Percentiles rank a stretch among this genome's conserved stretches.
These are phyloP conservation scores for Agrochola litura DNA, from an alignment of 2,888 invertebrate species.

Conservation along the genomic window DNA sequence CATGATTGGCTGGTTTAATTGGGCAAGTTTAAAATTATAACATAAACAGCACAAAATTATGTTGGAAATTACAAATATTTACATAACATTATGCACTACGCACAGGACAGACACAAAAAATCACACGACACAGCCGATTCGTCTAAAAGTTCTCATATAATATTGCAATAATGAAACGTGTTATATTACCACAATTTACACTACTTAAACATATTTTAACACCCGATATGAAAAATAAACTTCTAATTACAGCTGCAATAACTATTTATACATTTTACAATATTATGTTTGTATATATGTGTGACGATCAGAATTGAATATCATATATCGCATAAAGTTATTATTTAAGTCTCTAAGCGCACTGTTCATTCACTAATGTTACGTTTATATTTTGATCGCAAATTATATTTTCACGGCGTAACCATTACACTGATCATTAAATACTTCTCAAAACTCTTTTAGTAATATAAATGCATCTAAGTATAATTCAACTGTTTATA, in stretches of 20 bases:
- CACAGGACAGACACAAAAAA: conserved; percentile 85
- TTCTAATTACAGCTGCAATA: conserved; percentile 90
- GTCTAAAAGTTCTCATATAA: conserved; percentile 82
- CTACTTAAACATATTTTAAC: conserved; percentile 89
- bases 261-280: conserved; percentile 90
- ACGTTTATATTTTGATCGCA: conserved; percentile 79
- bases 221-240: conserved; percentile 91
- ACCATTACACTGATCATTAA: conserved; percentile 76
- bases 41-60: conserved; percentile 57
- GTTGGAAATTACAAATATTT: conserved; percentile 76
- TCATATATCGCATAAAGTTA: conserved; percentile 78
- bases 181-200: conserved; percentile 84
- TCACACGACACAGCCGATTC: conserved; percentile 90
- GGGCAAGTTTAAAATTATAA: conserved; percentile 71
- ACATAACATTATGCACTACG: conserved; percentile 83
- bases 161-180: conserved; percentile 87
- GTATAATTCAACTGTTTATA: conserved; percentile 80
- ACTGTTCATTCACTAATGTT: conserved; percentile 80
- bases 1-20: conserved; percentile 62
- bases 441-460: conserved; percentile 74
- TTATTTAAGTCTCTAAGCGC: conserved; percentile 87
- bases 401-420: conserved; percentile 79
- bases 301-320: conserved; percentile 72
- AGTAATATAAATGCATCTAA: conserved; percentile 82
- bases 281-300: conserved; percentile 81